Evolutionary conservation across 2,113 vertebrate species (phyloP).

Genomic region (Phodopus roborovskii): DNA sequence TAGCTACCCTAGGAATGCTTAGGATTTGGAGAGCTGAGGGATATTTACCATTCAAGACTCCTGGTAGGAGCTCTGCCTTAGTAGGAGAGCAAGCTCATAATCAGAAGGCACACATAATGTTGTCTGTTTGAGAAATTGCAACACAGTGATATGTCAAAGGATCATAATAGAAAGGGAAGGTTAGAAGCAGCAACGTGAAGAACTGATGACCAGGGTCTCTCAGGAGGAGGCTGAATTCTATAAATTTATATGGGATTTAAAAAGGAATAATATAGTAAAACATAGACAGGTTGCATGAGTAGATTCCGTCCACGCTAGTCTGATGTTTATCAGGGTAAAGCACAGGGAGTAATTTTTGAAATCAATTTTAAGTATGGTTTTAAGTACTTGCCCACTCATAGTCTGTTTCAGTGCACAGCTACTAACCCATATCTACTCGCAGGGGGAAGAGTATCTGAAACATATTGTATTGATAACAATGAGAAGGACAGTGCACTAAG

Average conservation of each 20-base stretch:
- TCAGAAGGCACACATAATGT: neutral
- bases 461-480: neutral
- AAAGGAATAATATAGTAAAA: neutral
- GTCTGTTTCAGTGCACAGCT: neutral
- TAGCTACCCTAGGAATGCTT: neutral
- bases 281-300: rapidly evolving
- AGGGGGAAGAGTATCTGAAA: rapidly evolving
- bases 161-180: neutral
- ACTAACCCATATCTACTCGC: no score
- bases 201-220: neutral
- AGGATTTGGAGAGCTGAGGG: neutral
- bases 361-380: no score
- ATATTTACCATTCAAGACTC: neutral
- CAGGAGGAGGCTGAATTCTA: neutral
- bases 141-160: neutral
- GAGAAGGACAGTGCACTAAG: neutral
- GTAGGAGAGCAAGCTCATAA: neutral
- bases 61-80: neutral
- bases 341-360: neutral
- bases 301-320: no score
- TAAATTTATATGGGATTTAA: neutral
- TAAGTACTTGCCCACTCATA: neutral
- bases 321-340: neutral
- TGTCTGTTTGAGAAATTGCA: neutral
- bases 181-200: neutral